Percentiles rank a stretch among this genome's conserved stretches.
These are phyloP conservation scores for Metaphire vulgaris DNA, from an alignment of 1,140 invertebrate genomes.

Conservation along the genomic window DNA sequence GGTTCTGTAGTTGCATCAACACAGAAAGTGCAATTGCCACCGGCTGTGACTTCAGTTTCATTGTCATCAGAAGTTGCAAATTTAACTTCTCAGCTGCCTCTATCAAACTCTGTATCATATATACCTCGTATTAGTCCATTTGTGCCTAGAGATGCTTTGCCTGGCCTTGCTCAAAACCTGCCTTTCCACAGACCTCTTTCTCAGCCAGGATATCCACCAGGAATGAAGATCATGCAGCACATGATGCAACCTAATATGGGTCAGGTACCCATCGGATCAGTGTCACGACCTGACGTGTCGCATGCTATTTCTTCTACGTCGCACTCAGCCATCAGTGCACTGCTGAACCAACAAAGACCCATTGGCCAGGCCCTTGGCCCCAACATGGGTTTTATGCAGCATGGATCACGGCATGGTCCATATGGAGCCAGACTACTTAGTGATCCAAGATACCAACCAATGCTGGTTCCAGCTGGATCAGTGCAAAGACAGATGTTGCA, in stretches of 20 bases:
- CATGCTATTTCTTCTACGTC: background rate
- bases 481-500: background rate
- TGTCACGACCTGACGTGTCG: background rate
- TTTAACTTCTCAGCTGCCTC: background rate
- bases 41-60: background rate
- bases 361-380: background rate
- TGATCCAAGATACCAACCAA: background rate
- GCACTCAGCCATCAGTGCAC: background rate
- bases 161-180: background rate
- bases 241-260: background rate
- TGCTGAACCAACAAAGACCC: background rate
- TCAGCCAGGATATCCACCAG: background rate
- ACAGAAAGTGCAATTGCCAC: no score
- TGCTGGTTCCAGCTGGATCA: background rate
- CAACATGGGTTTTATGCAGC: background rate
- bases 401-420: background rate
- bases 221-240: background rate
- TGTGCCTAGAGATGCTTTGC: background rate
- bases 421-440: background rate
- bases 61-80: background rate
- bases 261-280: background rate
- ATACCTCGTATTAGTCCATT: background rate
- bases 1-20: no score
- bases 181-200: background rate
- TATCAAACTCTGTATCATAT: background rate